phyloP scores from a whole-genome alignment of 2,888 invertebrate genomes.

The Pristionchus japonicus region DNA sequence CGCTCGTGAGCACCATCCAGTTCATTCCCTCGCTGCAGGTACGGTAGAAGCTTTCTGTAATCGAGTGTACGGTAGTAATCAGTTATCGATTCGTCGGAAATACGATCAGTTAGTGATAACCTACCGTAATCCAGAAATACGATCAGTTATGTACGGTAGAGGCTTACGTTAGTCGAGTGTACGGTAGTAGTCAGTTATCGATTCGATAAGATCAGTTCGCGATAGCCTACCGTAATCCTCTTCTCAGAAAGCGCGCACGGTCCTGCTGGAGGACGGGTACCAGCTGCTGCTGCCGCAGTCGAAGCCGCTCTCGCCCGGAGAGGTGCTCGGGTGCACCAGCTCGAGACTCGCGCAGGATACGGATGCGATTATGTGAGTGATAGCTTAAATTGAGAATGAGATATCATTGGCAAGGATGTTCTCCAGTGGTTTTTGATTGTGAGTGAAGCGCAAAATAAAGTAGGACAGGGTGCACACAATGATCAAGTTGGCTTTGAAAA shows the following conservation, averaged over 20 bases:
- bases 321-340: constrained; percentile 98
- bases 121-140: no score
- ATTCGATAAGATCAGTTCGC: not conserved
- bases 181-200: not conserved
- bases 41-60: not conserved
- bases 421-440: no score
- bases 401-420: no score
- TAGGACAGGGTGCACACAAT: no score
- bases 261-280: constrained; percentile 59
- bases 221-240: not conserved
- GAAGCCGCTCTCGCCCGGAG: constrained; percentile 95
- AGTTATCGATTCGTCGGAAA: not conserved
- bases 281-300: constrained; percentile 83
- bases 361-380: constrained; percentile 82
- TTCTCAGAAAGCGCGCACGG: constrained; percentile 52
- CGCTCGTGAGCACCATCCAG: constrained; percentile 96
- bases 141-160: no score
- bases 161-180: no score
- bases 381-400: not conserved
- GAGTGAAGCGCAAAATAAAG: no score
- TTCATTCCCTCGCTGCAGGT: constrained; percentile 92
- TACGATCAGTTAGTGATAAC: no score
- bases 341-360: constrained; percentile 82
- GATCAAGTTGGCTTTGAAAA: no score
- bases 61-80: not conserved